A percentile compares a stretch with the other conserved stretches of the same genome.
These are phyloP conservation scores for Macrocentrus cingulum DNA, from an alignment of 1,140 invertebrate species.

Conservation along the genomic window DNA sequence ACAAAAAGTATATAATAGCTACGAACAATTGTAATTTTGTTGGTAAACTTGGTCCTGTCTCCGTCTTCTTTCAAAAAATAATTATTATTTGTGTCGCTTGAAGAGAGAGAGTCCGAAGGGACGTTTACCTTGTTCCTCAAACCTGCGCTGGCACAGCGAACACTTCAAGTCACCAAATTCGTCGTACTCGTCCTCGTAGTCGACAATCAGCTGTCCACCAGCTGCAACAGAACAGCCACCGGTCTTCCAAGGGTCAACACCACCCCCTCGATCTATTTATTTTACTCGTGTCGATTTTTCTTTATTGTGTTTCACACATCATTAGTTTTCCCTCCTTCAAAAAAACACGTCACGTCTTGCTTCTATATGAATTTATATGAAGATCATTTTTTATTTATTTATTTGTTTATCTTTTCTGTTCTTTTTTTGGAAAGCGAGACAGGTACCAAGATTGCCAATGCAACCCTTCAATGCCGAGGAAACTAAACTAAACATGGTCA, in stretches of 20 bases:
- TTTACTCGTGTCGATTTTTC: constrained; percentile 31
- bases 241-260: constrained; percentile 43
- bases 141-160: constrained; percentile 74
- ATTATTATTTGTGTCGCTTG: too few species aligned
- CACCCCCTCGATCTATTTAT: constrained; percentile 18
- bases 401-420: background rate
- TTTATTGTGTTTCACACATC: too few species aligned
- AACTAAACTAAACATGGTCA: too few species aligned
- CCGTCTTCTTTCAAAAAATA: constrained; percentile 27
- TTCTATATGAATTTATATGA: constrained; percentile 1
- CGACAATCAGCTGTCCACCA: constrained; percentile 64
- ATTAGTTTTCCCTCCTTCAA: constrained; percentile 3
- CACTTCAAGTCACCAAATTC: constrained; percentile 62
- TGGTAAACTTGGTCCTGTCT: constrained; percentile 58
- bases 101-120: constrained; percentile 3
- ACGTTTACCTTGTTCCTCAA: constrained; percentile 72
- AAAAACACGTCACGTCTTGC: background rate
- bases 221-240: constrained; percentile 65
- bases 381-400: background rate
- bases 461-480: constrained; percentile 38
- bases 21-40: too few species aligned
- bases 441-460: constrained; percentile 57
- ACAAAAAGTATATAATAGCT: too few species aligned
- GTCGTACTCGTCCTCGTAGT: constrained; percentile 66
- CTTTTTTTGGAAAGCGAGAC: constrained; percentile 48